Percentiles rank a stretch among this genome's conserved stretches.
Evolutionary conservation across 2,888 invertebrate genomes (phyloP).

Genomic region (Sepiola atlantica): DNA sequence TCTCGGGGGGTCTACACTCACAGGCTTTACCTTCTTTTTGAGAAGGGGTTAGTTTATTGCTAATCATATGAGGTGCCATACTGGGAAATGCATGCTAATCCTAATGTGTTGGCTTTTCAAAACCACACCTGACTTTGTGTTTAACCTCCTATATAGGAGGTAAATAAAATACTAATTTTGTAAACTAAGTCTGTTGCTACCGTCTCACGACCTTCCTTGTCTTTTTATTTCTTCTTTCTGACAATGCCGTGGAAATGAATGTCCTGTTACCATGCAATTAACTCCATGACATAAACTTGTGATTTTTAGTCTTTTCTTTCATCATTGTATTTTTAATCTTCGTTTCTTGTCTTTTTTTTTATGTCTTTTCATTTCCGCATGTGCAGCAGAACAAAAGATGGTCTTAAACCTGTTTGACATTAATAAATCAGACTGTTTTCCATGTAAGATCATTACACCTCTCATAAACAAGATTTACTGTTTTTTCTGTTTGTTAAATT

Average conservation of each 20-base stretch:
- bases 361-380: background rate
- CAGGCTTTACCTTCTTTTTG: no score
- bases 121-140: no score
- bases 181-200: background rate
- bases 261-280: constrained; percentile 18
- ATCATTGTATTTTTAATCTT: background rate
- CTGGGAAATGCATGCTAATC: no score
- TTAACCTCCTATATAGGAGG: no score
- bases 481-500: background rate
- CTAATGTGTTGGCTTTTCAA: no score
- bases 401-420: background rate
- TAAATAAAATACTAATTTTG: background rate
- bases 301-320: background rate
- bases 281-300: background rate
- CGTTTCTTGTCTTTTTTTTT: background rate
- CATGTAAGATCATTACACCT: background rate
- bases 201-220: background rate
- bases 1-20: no score
- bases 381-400: background rate
- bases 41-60: no score
- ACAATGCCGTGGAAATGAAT: background rate
- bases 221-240: background rate
- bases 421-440: background rate
- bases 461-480: background rate
- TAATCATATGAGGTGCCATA: no score